Percentiles rank a stretch among this genome's conserved stretches.
Conservation (phyloP, 2,113 vertebrate species). For the Peromyscus maniculatus region DNA sequence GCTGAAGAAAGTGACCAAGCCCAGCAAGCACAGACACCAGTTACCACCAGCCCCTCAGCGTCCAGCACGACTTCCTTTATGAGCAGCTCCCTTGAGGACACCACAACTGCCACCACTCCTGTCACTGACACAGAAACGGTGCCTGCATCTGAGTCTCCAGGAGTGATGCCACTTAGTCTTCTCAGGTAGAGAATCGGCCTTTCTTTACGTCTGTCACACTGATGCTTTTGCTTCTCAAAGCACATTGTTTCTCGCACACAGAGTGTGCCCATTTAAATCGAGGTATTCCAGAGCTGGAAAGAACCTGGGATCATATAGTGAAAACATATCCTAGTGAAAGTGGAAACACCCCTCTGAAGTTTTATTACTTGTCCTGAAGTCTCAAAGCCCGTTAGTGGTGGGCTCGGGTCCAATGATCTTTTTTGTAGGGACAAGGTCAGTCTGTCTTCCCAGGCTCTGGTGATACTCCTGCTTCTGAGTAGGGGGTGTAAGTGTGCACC, state of each 20-base stretch:
- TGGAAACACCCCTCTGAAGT: slow-evolving; percentile 21
- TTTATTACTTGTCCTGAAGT: slow-evolving; percentile 15
- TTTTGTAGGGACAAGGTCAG: not conserved
- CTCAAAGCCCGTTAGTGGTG: not conserved
- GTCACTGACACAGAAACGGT: slow-evolving; percentile 98
- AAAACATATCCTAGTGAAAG: slow-evolving; percentile 22
- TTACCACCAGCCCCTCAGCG: slow-evolving; percentile 98
- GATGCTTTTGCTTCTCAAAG: not conserved
- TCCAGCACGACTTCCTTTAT: slow-evolving; percentile 99
- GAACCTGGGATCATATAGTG: not conserved
- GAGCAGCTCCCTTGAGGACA: slow-evolving; percentile 99
- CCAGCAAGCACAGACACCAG: slow-evolving; percentile 95
- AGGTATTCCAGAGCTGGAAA: not conserved
- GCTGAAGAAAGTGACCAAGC: slow-evolving; percentile 93
- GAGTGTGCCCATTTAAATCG: not conserved
- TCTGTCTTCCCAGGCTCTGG: not conserved
- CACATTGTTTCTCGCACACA: not conserved
- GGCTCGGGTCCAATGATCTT: not conserved
- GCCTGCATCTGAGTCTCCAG: slow-evolving; percentile 96
- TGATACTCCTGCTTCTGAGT: not conserved
- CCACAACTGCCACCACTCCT: slow-evolving; percentile 98
- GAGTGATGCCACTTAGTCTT: slow-evolving; percentile 98
- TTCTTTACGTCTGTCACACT: not conserved
- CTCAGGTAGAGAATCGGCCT: slow-evolving; percentile 90
- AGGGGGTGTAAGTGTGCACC: not conserved